Base-by-base conservation (phyloP, 2,797 vertebrate species). In the Anabacerthia variegaticeps region DNA sequence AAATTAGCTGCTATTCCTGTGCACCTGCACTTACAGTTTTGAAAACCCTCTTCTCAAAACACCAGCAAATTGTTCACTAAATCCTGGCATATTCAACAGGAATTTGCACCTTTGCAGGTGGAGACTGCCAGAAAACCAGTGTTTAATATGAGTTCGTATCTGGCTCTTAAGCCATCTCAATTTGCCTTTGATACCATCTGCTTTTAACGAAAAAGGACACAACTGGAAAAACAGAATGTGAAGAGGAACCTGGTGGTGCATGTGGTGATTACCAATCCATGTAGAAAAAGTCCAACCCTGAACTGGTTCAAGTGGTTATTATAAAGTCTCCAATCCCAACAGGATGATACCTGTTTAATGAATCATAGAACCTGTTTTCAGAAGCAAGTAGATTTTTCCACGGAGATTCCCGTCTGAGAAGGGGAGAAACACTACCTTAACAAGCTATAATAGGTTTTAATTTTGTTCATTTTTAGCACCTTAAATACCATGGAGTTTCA, bases 361-460 rank as follows among this genome's bases (percentile, higher is more conserved):
- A 98, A 98, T 98, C 98, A 98, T 87, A 98, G 97, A 97, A 98
- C 98, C 97, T 98, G 98, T 98, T 98, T 97, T 99, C 98, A 98
- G 98, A 98, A 98, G 97, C 98, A 98, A 98, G 98, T 96, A 98
- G 98, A 98, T 98, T 99, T 98, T 98, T 99, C 98, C 99, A 99
- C 22, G 98, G 98, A 98, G 98, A 98, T 98, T 99, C 98, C 98
- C 98, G 98, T 99, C 99, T 99, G 99, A 59, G 98, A 98, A 97
- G 97, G 98, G 97, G 97, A 98, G 98, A 99, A 97, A 98, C 95
- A 99, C 98, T 96, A 97, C 93, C 98, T 98, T 98, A 97, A 98
- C 96, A 94, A 97, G 76, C 95, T 94, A 93, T 73, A 96, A 68
- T 21, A 95, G 41, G 86, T 77, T 71, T 92, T 49, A 28, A 69